Base-by-base conservation (phyloP, 2,888 invertebrate species). In the Tenthredo mesomela region DNA sequence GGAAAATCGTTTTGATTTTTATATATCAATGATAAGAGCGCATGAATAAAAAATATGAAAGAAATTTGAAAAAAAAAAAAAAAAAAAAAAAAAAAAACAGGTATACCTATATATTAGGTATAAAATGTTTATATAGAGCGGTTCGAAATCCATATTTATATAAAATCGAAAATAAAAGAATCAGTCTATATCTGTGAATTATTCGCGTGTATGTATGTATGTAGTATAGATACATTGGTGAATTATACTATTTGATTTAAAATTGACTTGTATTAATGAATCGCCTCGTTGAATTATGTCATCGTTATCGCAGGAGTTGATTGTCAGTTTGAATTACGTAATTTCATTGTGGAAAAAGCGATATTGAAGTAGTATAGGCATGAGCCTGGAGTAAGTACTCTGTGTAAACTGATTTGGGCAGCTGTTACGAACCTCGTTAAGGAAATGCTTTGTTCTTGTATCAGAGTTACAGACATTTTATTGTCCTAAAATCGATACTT, bases 361-460 rank as follows among this genome's bases (percentile, higher is more conserved):
- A 43, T 43, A 37, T 73, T n/a, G 67, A 25, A 67, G 33, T 33
- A 33, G 65, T 12, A 33, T 33, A 6, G 33, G 33, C 29, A 18
- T n/a, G 67, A 15, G 12, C 25, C 2, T 33, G 33, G n/a, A n/a
- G n/a, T n/a, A n/a, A n/a, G 7, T 33, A 67, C 33, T 67, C 9
- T 43, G n/a, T 43, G 40, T 43, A n/a, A 73, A 73, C 71, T 73
- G 71, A 73, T 73, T 73, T 43, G 71, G 71, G 71, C 40, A 40
- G 21, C 43, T 73, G 71, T 73, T 73, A 73, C 71, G 71, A 73
- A 43, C 43, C 43, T 43, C 40, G 71, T 73, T 73, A 73, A n/a
- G 43, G 43, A 73, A 73, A 73, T 73, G 71, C 43, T 43, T 73
- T 73, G 71, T 73, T 73, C 18, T 43, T 21, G 2, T 43, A 15